phyloP scores from a whole-genome alignment of 2,113 vertebrate species.

The Eretmochelys imbricata region DNA sequence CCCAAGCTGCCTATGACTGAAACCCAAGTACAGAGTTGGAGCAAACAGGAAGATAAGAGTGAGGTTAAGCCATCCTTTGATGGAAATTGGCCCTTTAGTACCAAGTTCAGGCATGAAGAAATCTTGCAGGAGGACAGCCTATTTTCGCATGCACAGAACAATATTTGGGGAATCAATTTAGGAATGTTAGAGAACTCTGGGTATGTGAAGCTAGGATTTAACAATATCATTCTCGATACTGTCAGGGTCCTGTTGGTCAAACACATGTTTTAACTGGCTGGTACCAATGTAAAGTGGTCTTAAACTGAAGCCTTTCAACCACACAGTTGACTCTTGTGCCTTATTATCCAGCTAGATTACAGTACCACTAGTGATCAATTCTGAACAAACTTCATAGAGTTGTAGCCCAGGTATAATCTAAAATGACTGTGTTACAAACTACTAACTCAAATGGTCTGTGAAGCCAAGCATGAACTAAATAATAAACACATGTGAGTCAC shows the following conservation, averaged over 20 bases:
- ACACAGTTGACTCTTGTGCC: background rate
- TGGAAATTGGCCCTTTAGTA: background rate
- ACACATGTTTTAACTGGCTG: background rate
- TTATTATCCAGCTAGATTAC: conserved; percentile 14
- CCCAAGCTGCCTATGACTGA: background rate
- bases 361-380: background rate
- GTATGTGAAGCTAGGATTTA: background rate
- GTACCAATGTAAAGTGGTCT: background rate
- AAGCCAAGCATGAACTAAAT: conserved; percentile 83
- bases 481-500: conserved; percentile 88
- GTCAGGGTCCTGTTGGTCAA: background rate
- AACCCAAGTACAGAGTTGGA: background rate
- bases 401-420: conserved; percentile 71
- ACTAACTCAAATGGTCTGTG: conserved; percentile 80
- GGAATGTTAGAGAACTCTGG: background rate
- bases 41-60: background rate
- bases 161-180: background rate
- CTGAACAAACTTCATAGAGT: conserved; percentile 16
- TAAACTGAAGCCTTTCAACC: background rate
- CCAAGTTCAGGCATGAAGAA: background rate
- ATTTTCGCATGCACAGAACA: background rate
- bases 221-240: background rate
- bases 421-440: conserved; percentile 64
- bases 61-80: background rate
- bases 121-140: background rate